Percentiles rank a stretch among this genome's conserved stretches.
phyloP scores from a whole-genome alignment of 2,797 vertebrate genomes.

The Danio jaintianensis region DNA sequence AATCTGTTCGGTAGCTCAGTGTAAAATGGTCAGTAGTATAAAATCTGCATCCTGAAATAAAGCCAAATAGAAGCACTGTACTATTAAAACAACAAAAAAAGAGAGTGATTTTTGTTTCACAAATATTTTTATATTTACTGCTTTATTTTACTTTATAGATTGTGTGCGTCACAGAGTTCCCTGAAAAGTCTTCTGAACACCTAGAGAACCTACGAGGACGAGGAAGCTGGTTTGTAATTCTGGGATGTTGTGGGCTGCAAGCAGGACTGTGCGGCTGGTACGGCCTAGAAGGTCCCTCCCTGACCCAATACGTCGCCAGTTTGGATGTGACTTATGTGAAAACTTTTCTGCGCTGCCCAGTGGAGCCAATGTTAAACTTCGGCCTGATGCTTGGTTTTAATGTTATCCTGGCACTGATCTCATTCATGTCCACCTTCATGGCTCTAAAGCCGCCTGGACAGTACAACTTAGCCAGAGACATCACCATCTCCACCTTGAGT shows the following conservation, averaged over 20 bases:
- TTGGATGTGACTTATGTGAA: constrained; percentile 70
- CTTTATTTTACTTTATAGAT: constrained; percentile 67
- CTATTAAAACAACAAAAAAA: neutral
- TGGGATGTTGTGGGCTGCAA: constrained; percentile 74
- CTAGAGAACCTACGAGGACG: constrained; percentile 68
- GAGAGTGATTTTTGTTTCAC: too few relatives aligned
- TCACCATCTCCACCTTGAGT: constrained; percentile 82
- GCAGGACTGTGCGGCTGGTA: constrained; percentile 75
- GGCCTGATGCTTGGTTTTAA: constrained; percentile 80
- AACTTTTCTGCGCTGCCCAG: constrained; percentile 68
- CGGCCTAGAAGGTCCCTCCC: constrained; percentile 50
- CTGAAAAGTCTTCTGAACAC: constrained; percentile 64
- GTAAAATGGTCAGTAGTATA: neutral
- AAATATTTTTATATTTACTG: neutral
- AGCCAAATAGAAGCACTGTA: neutral
- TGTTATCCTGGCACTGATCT: constrained; percentile 73
- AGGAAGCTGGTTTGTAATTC: constrained; percentile 72
- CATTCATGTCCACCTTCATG: constrained; percentile 92
- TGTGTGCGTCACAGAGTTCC: constrained; percentile 78
- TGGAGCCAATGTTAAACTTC: constrained; percentile 75
- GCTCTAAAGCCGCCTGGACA: constrained; percentile 74
- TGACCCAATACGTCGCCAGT: constrained; percentile 60
- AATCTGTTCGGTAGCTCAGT: too few relatives aligned
- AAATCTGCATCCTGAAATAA: constrained; percentile 1
- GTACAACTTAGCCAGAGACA: constrained; percentile 85